A percentile compares a stretch with the other conserved stretches of the same genome.
Conservation (phyloP, 2,888 invertebrate species). For the Lysandra bellargus region DNA sequence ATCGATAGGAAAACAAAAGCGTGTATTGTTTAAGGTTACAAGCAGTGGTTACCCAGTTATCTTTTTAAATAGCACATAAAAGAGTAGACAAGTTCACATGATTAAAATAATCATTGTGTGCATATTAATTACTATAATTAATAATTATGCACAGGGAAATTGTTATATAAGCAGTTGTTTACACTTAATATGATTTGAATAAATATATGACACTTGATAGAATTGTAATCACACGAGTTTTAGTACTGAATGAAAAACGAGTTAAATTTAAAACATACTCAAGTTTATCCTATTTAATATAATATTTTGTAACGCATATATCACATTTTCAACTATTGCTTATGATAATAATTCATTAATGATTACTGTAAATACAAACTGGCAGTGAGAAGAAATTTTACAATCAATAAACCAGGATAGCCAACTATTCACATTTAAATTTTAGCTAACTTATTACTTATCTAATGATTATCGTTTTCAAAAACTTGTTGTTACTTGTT, state of each 20-base stretch:
- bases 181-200: too few species aligned
- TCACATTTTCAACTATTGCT: not conserved
- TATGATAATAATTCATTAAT: not conserved
- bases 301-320: not conserved
- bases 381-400: constrained; percentile 14
- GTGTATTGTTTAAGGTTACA: too few species aligned
- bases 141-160: not conserved
- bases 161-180: not conserved
- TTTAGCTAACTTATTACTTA: too few species aligned
- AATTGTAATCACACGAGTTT: too few species aligned
- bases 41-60: not conserved
- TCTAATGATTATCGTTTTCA: too few species aligned
- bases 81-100: not conserved
- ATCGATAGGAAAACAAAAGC: too few species aligned
- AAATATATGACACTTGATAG: too few species aligned
- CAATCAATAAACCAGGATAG: not conserved
- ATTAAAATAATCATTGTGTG: not conserved
- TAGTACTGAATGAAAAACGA: not conserved
- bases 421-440: not conserved
- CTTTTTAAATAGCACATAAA: not conserved
- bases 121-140: not conserved
- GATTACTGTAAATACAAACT: not conserved
- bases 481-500: not conserved
- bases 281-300: not conserved
- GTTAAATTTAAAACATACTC: not conserved